Base-by-base conservation (phyloP, 2,888 invertebrate genomes). In the Pterobdella sp. region DNA sequence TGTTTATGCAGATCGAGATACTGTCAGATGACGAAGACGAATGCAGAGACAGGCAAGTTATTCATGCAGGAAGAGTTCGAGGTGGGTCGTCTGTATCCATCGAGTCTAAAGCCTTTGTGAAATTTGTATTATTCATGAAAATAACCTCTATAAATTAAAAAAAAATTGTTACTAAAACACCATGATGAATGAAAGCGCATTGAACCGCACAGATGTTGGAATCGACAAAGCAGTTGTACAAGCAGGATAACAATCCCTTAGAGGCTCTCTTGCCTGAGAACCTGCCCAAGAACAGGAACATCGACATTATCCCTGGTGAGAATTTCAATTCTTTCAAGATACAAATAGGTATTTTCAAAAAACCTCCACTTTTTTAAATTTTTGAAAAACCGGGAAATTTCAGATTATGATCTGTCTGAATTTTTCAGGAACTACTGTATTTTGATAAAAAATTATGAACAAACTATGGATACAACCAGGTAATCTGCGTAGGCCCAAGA, bases 51-150 rank as follows among this genome's bases (percentile, higher is more conserved):
- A 3, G 75, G 73, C 42, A 73, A 75, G 68, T 37, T 72, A 34
- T 66, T 71, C 22, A 72, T 77, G 32, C 52, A 68, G 52, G 77
- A 77, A 69, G 77, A 77, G 65, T 77, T 64, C 68, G 77, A 76
- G 74, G 77, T 75, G 35, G 68, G 74, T 49, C 35, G 34, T 18
- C 52, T n/a, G n/a, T n/a, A n/a, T n/a, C n/a, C n/a, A n/a, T n/a
- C n/a, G n/a, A n/a, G n/a, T n/a, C n/a, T n/a, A n/a, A n/a, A n/a
- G n/a, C n/a, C n/a, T n/a, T n/a, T n/a, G n/a, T n/a, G n/a, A n/a
- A n/a, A n/a, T n/a, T n/a, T n/a, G n/a, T n/a, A n/a, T n/a, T n/a
- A n/a, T n/a, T n/a, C n/a, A n/a, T n/a, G n/a, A n/a, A n/a, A n/a
- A n/a, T n/a, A n/a, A n/a, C n/a, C n/a, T n/a, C n/a, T n/a, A n/a